These are phyloP conservation scores for Ashinkailepas kermadecensis DNA, from an alignment of 2,888 invertebrate genomes.

Conservation along the genomic window DNA sequence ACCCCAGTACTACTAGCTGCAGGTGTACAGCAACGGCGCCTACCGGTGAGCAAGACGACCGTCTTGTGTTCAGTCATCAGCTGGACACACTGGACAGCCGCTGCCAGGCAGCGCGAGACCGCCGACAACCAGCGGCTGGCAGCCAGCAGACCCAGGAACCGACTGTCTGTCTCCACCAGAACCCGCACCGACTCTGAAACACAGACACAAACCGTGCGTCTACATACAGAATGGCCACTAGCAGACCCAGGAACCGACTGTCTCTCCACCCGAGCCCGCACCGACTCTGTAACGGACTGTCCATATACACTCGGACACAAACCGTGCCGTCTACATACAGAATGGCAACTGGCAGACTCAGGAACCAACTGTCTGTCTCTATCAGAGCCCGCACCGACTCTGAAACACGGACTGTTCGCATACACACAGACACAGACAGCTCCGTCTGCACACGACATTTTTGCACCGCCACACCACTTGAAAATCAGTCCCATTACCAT, in stretches of 20 bases:
- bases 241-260: constrained; percentile 64
- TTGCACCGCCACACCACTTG: no score
- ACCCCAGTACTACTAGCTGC: no score
- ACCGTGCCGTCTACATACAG: no score
- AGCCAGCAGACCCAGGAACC: constrained; percentile 67
- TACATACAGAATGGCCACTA: no score
- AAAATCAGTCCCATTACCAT: no score
- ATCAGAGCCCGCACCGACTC: constrained; percentile 36
- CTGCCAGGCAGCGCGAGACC: constrained; percentile 62
- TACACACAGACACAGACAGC: no score
- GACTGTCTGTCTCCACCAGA: constrained; percentile 53
- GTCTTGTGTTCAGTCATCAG: neutral
- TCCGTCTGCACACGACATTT: no score
- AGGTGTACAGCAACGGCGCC: no score
- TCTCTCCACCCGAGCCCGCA: no score
- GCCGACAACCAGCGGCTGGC: constrained; percentile 76
- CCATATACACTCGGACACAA: no score
- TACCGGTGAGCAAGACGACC: neutral
- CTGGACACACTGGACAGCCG: neutral
- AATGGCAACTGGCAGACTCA: constrained; percentile 65
- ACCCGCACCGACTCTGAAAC: constrained; percentile 34
- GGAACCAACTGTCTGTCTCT: constrained; percentile 63
- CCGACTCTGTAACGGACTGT: no score
- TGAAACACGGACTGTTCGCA: constrained; percentile 25
- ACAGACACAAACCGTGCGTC: no score